Evolutionary conservation across 2,113 vertebrate genomes (phyloP), one percentile per base, ranked within the genome.

Genomic region (Halcyon malimbica): DNA sequence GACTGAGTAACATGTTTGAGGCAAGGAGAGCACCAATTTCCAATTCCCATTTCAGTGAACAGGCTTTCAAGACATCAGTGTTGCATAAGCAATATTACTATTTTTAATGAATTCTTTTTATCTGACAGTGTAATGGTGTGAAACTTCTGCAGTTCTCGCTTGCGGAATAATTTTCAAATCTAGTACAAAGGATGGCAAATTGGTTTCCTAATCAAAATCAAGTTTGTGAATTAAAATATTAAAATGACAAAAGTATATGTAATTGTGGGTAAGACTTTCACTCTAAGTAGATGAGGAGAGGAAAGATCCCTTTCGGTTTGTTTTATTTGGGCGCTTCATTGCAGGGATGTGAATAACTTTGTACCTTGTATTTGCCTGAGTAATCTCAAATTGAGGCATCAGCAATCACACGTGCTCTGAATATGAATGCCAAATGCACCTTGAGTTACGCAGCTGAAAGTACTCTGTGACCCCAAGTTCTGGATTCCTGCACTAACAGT

Each of bases 401-500:
- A 29, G 50, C 48, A 39, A 16, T 78, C 70, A 54, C 13, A 20
- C 2, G 0, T 60, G 26, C 71, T 85, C 26, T 86, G 73, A 64
- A 44, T 74, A 37, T 12, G 35, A 89, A 69, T 78, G 21, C 33
- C 25, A 65, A 81, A 48, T 80, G 23, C 21, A 62, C 37, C 64
- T 33, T 25, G 60, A 87, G 63, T 78, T 90, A 8, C 9, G 16
- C 12, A 70, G n/a, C 51, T 42, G 16, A 14, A 60, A 75, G 33
- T 78, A 35, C 18, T 68, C 42, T 25, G 33, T 94, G 44, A 53
- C 26, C 28, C 54, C 18, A 39, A 9, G 25, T 63, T 91, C 39
- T 81, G 62, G 31, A 41, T 94, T 94, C 91, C 41, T 84, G 59
- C 84, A 31, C n/a, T 69, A 83, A 89, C 53, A 92, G n/a, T 41